phyloP scores from a whole-genome alignment of 2,888 invertebrate species.

The Tineola bisselliella region DNA sequence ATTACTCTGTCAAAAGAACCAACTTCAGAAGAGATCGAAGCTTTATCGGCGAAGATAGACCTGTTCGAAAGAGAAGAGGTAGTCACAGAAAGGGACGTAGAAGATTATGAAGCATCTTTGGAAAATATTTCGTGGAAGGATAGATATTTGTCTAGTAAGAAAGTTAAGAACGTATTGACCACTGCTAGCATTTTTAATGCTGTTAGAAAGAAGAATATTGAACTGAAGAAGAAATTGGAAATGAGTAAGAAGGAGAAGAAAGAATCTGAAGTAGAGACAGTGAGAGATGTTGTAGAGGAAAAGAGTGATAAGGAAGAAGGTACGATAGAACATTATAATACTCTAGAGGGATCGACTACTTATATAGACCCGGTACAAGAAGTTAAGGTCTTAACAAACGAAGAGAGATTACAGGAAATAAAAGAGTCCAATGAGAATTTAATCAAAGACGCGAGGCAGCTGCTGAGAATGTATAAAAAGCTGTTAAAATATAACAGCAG shows the following conservation, averaged over 20 bases:
- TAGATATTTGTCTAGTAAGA: conserved; percentile 67
- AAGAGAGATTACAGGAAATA: conserved; percentile 14
- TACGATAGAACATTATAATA: conserved; percentile 67
- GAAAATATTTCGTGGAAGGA: conserved; percentile 65
- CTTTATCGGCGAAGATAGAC: conserved; percentile 57
- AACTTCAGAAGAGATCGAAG: conserved; percentile 50
- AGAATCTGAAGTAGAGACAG: conserved; percentile 7
- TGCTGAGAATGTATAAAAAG: conserved; percentile 58
- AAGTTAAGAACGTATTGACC: conserved; percentile 67
- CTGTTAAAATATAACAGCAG: conserved; percentile 39
- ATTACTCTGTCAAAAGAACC: conserved; percentile 52
- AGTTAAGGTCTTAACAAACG: conserved; percentile 5
- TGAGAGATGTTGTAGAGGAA: conserved; percentile 6
- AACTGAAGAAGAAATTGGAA: conserved; percentile 48
- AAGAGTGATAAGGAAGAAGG: conserved; percentile 45
- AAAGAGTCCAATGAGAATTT: conserved; percentile 28
- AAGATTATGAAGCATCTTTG: conserved; percentile 25
- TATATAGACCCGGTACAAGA: conserved; percentile 39
- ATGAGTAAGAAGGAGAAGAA: conserved; percentile 26
- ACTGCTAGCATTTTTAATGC: conserved; percentile 68
- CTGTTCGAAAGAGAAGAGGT: conserved; percentile 39
- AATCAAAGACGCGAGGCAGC: conserved; percentile 54
- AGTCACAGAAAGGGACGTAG: conserved; percentile 30
- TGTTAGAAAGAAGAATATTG: conserved; percentile 67
- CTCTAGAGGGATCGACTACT: conserved; percentile 41